A percentile compares a stretch with the other conserved stretches of the same genome.
Conservation (phyloP, 2,113 vertebrate species). For the Australoheros scitulus region DNA sequence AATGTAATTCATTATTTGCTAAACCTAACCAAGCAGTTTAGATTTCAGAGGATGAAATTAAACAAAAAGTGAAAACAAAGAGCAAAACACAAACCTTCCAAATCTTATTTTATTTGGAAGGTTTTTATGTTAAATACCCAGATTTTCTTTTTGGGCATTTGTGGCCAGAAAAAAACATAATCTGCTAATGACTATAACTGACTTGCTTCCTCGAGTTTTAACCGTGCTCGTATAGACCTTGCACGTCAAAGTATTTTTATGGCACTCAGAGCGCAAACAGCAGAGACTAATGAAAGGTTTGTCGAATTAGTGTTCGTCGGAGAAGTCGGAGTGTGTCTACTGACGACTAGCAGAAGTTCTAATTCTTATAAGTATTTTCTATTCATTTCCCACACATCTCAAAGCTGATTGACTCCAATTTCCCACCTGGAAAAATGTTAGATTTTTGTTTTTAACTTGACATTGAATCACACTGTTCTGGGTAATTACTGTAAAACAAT, state of each 20-base stretch:
- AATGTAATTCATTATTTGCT: no score
- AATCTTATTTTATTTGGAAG: no score
- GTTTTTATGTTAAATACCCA: no score
- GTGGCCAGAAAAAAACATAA: no score
- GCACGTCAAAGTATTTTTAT: background rate
- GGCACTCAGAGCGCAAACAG: constrained; percentile 31
- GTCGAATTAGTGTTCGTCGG: constrained; percentile 22
- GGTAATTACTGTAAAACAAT: constrained; percentile 15
- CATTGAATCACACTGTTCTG: background rate
- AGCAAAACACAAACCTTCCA: no score
- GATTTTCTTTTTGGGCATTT: no score
- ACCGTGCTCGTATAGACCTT: background rate
- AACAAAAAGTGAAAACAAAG: no score
- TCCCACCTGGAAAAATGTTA: background rate
- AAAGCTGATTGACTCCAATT: background rate
- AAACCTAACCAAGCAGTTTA: no score
- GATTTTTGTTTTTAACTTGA: background rate
- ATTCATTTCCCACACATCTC: background rate
- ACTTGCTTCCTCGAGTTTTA: background rate
- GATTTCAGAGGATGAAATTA: no score
- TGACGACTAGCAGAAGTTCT: background rate
- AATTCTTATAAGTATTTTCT: background rate
- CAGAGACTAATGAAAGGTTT: constrained; percentile 27
- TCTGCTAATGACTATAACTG: background rate
- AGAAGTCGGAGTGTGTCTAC: constrained; percentile 1